A percentile compares a stretch with the other conserved stretches of the same genome.
These are phyloP conservation scores for Hoplostethus mediterraneus DNA, from an alignment of 2,797 vertebrate species.

Conservation along the genomic window DNA sequence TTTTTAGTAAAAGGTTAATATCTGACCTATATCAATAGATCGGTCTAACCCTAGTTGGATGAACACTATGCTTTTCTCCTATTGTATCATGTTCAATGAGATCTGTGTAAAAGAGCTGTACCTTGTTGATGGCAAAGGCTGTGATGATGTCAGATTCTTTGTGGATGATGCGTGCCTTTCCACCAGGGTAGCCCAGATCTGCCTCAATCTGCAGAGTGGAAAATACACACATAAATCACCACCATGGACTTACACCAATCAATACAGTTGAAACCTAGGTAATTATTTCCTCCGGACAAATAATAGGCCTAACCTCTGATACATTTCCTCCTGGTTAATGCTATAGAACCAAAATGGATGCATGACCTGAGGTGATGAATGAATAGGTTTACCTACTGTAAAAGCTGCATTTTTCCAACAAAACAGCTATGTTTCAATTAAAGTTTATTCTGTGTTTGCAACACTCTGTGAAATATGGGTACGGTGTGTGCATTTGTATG, in stretches of 20 bases:
- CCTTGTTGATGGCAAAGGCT: constrained; percentile 99
- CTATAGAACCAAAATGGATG: constrained; percentile 16
- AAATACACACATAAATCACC: constrained; percentile 20
- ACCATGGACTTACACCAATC: constrained; percentile 15
- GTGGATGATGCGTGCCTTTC: constrained; percentile 97
- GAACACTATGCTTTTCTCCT: neutral
- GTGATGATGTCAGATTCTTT: constrained; percentile 99
- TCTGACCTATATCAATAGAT: no score
- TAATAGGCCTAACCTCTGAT: constrained; percentile 29
- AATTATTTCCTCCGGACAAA: constrained; percentile 53
- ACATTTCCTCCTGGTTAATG: constrained; percentile 38
- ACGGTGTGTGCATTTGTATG: constrained; percentile 19
- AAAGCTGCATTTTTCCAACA: constrained; percentile 7
- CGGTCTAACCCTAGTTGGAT: neutral
- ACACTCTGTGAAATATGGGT: constrained; percentile 3
- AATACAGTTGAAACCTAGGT: constrained; percentile 34
- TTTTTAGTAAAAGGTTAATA: no score
- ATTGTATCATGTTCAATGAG: constrained; percentile 16
- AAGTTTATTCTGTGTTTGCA: constrained; percentile 15
- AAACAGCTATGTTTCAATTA: constrained; percentile 1
- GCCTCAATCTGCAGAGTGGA: constrained; percentile 86
- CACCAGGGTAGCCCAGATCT: constrained; percentile 86
- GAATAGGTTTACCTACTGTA: constrained; percentile 26
- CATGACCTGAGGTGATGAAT: constrained; percentile 43
- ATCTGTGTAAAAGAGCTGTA: constrained; percentile 61